Conservation (phyloP, 92 coral and sea anemone species). For the Montipora capitata region DNA sequence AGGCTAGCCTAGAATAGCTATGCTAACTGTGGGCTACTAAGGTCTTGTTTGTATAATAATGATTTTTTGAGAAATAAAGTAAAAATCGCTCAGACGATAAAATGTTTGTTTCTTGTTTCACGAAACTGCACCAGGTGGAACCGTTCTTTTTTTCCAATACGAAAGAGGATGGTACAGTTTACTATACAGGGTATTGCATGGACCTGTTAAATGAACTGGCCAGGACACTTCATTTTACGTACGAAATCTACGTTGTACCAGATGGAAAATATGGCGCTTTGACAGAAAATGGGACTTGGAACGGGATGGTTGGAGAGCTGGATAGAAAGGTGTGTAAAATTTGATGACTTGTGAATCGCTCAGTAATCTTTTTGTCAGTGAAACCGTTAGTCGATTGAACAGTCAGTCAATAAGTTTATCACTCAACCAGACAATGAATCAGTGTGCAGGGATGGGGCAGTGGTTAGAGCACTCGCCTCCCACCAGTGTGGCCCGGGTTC, state of each 20-base stretch:
- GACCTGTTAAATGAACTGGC: constrained; percentile 81
- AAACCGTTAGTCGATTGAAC: too few species aligned
- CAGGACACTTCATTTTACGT: constrained; percentile 72
- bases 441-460: too few species aligned
- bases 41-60: too few species aligned
- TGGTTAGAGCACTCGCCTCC: too few species aligned
- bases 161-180: constrained; percentile 58
- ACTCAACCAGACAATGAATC: too few species aligned
- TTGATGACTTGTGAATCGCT: too few species aligned
- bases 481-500: too few species aligned
- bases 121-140: constrained; percentile 35
- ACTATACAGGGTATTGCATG: constrained; percentile 85
- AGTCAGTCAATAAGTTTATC: too few species aligned
- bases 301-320: constrained; percentile 86
- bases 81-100: not conserved
- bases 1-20: too few species aligned
- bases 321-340: constrained; percentile 46
- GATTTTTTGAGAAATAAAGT: too few species aligned
- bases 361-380: too few species aligned
- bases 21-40: too few species aligned
- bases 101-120: not conserved
- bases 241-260: constrained; percentile 72
- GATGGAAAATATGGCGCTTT: constrained; percentile 85
- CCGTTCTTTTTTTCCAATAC: constrained; percentile 57
- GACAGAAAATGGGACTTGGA: constrained; percentile 75